Evolutionary conservation across 2,888 invertebrate genomes (phyloP), one percentile per base, ranked within the genome.

Genomic region (Clunio marinus): DNA sequence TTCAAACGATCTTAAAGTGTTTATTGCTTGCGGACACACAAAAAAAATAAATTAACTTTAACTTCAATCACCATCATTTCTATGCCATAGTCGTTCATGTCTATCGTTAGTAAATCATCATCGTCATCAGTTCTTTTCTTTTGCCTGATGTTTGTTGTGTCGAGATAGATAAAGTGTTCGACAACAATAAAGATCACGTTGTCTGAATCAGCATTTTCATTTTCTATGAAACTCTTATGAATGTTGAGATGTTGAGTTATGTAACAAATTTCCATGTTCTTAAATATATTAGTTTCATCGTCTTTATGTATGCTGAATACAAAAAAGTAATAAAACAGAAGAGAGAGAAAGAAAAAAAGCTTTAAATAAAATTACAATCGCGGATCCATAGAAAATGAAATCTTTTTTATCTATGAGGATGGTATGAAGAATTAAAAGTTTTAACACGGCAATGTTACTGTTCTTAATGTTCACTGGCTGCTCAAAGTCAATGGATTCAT

Each of bases 131-230:
- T 15, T 41, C 41, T 10, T 15, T 10, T 41, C 41, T 41, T 41
- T 41, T 32, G 10, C 41, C 2, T 41, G 41, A n/a, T 41, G 10
- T 41, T 41, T n/a, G 10, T n/a, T 2, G 2, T 41, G 41, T 41
- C 15, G 41, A 41, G 41, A 41, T 41, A 41, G 15, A 41, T 41
- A 41, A 41, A 41, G 41, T 41, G 41, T 41, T 41, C 41, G 41
- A 41, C 41, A 41, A 41, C 41, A 41, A 41, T 41, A 41, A 41
- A 41, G 41, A 41, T 41, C 41, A 41, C 41, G 41, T 41, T 15
- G 41, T n/a, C 2, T 41, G 41, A 41, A 5, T 41, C 41, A 41
- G 41, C 41, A 15, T n/a, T 41, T 41, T 41, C 41, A 15, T 32
- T 32, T 32, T 32, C 32, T 5, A 8, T 32, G 41, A 41, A 10